Evolutionary conservation across 2,888 invertebrate genomes (phyloP), one percentile per base, ranked within the genome.

Genomic region (Erpobdella octoculata): DNA sequence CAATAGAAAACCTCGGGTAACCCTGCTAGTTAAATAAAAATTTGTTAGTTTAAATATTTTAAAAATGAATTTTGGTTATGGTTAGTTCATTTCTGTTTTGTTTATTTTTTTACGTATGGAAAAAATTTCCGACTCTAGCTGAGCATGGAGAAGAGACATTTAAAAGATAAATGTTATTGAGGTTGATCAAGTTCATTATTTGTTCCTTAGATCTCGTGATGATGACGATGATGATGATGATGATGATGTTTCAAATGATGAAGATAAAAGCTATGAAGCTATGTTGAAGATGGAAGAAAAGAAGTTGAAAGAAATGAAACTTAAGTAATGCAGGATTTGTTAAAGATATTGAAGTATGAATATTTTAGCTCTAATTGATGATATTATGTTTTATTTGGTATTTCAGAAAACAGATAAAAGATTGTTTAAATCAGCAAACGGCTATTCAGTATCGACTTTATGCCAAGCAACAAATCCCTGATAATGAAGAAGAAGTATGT

Each of bases 391-490:
- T 9, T 25, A 15, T 31, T 28, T 21, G 31, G 53, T 21, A 53
- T 35, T 37, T 35, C 21, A 70, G 72, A 48, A 66, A 67, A 53
- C 37, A 69, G 62, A 72, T 72, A 28, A 72, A 72, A 38, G 93
- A 95, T 81, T 95, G 95, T 1, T 86, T 98, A 21, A 98, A 98
- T 83, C 91, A 92, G 79, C 86, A 86, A 76, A 86, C 86, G 12
- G 78, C 79, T 18, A 76, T 78, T 76, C 93, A 94, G 82, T 93
- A 93, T 82, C 88, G 89, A 80, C 88, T 89, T 72, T 95, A 98
- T 83, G 93, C 97, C 0, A 92, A 94, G 78, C 94, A 96, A 81
- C 97, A 97, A 81, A 87, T 84, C 78, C 88, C 88, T 25, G 86
- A 86, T 53, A 86, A 87, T 79, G 84, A 85, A 46, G 86, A 86